Percentiles rank a stretch among this genome's conserved stretches.
Evolutionary conservation across 1,140 invertebrate genomes (phyloP).

Genomic region (Oryctes rhinoceros): DNA sequence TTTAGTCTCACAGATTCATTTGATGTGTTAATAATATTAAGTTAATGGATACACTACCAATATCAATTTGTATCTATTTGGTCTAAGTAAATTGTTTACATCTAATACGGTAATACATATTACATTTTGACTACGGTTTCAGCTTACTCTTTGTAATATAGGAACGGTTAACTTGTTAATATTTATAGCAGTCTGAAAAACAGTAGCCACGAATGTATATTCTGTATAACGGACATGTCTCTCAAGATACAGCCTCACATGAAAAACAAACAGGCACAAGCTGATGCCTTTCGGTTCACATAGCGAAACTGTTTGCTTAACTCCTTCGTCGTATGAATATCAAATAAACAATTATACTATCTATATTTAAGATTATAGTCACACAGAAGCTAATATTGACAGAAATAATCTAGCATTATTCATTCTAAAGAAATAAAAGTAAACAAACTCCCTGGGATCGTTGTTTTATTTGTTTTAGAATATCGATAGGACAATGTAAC

Average conservation of each 20-base stretch:
- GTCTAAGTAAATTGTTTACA: too few relatives aligned
- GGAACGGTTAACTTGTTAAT: too few relatives aligned
- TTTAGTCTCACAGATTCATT: too few relatives aligned
- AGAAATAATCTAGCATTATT: neutral
- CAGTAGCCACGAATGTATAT: neutral
- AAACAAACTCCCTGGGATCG: neutral
- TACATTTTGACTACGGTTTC: too few relatives aligned
- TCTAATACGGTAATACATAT: too few relatives aligned
- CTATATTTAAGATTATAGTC: slow-evolving; percentile 21
- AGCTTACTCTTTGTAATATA: too few relatives aligned
- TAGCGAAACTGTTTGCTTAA: slow-evolving; percentile 21
- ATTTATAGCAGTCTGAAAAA: too few relatives aligned
- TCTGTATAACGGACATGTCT: slow-evolving; percentile 23
- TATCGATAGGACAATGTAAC: too few relatives aligned
- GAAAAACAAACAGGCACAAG: neutral
- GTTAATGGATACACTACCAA: too few relatives aligned
- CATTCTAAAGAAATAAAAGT: neutral
- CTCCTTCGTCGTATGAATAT: slow-evolving; percentile 2
- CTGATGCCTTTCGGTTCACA: neutral
- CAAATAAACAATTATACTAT: slow-evolving; percentile 13
- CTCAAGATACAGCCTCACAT: neutral
- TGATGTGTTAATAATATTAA: too few relatives aligned
- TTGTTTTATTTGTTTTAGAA: too few relatives aligned
- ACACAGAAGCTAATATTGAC: neutral
- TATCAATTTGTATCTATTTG: too few relatives aligned